Percentiles rank a stretch among this genome's conserved stretches.
phyloP scores from a whole-genome alignment of 2,113 vertebrate genomes.

The Thinocorus orbignyianus region DNA sequence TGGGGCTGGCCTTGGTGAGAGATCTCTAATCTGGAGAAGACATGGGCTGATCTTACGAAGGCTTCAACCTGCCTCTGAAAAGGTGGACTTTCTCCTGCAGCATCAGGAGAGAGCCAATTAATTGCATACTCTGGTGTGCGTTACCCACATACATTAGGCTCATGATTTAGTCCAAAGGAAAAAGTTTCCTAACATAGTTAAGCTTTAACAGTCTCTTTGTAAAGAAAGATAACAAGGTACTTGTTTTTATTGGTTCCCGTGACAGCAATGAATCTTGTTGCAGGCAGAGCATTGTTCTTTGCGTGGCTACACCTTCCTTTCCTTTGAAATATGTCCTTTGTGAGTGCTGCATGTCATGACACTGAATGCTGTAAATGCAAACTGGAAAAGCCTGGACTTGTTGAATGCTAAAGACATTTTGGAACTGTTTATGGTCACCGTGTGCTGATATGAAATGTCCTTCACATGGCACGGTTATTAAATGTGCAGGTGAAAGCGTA shows the following conservation, averaged over 20 bases:
- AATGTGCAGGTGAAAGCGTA: neutral
- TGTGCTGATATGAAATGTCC: constrained; percentile 40
- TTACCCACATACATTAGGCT: constrained; percentile 11
- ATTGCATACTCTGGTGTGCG: constrained; percentile 20
- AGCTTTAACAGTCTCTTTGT: constrained; percentile 55
- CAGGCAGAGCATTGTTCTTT: constrained; percentile 14
- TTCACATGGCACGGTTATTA: neutral
- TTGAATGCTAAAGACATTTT: constrained; percentile 15
- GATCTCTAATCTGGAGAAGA: neutral
- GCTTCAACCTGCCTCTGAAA: constrained; percentile 3
- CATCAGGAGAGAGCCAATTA: constrained; percentile 30
- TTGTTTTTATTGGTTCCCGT: constrained; percentile 39
- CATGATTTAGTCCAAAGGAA: constrained; percentile 47
- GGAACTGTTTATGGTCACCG: neutral
- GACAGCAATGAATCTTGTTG: neutral
- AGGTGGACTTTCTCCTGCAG: constrained; percentile 23
- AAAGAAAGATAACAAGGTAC: constrained; percentile 41
- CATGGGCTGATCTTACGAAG: neutral
- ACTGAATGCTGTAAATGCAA: neutral
- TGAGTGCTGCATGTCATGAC: neutral
- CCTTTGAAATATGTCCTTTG: constrained; percentile 1
- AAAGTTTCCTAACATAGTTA: constrained; percentile 55
- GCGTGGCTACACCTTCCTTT: constrained; percentile 17
- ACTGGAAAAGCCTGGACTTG: neutral
- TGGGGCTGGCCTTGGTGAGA: neutral